phyloP scores from a whole-genome alignment of 2,888 invertebrate genomes.

The Hirudinaria manillensis region DNA sequence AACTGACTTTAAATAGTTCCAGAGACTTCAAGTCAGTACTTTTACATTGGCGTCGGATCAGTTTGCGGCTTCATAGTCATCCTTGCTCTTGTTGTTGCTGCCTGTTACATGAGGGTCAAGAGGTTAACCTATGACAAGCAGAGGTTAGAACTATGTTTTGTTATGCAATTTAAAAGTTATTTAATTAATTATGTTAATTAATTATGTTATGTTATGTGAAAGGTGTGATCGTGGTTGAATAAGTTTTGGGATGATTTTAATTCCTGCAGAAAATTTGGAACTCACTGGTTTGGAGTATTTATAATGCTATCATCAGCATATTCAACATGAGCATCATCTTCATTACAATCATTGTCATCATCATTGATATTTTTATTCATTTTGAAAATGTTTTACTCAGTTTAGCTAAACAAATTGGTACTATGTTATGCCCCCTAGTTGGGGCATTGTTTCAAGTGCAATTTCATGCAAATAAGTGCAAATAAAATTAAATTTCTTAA shows the following conservation, averaged over 20 bases:
- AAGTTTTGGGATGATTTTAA: neutral
- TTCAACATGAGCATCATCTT: too few species aligned
- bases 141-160: neutral
- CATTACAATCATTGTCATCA: too few species aligned
- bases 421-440: too few species aligned
- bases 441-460: too few species aligned
- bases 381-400: too few species aligned
- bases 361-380: too few species aligned
- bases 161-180: neutral
- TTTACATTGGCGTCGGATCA: constrained; percentile 23
- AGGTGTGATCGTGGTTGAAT: neutral
- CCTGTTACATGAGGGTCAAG: constrained; percentile 16
- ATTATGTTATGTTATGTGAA: neutral
- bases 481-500: too few species aligned
- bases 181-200: neutral
- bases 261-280: neutral
- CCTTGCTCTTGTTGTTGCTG: neutral
- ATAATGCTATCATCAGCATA: too few species aligned
- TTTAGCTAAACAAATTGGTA: too few species aligned
- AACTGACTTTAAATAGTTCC: neutral
- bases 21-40: constrained; percentile 2
- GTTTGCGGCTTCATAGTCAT: constrained; percentile 17
- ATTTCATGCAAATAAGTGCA: too few species aligned
- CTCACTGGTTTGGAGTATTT: too few species aligned
- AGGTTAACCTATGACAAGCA: constrained; percentile 4